phyloP scores from a whole-genome alignment of 2,797 vertebrate genomes.

The Myiotriccus ornatus region DNA sequence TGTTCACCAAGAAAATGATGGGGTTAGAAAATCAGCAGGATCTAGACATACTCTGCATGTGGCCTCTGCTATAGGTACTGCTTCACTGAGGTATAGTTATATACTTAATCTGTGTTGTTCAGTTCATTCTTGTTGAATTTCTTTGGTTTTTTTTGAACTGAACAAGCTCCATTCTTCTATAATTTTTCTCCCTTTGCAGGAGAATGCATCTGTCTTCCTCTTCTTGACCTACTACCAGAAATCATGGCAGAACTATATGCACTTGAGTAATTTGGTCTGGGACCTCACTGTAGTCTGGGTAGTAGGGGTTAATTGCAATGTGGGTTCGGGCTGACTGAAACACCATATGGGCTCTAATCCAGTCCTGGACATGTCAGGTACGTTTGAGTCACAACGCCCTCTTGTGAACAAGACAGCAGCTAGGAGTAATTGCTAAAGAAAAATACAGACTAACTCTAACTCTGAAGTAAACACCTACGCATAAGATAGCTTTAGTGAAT shows the following conservation, averaged over 20 bases:
- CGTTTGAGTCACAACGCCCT: not conserved
- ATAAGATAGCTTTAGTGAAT: not conserved
- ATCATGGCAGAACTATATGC: not conserved
- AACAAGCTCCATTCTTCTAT: not conserved
- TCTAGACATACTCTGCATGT: not conserved
- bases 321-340: not conserved
- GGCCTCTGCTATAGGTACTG: not conserved
- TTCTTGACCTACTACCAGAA: not conserved
- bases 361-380: not conserved
- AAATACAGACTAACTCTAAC: not conserved
- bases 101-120: not conserved
- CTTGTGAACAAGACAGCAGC: not conserved
- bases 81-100: not conserved
- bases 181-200: not conserved
- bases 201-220: not conserved
- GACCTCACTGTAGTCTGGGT: not conserved
- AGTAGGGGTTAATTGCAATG: not conserved
- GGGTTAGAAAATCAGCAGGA: not conserved
- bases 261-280: not conserved
- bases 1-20: not conserved
- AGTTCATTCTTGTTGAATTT: not conserved
- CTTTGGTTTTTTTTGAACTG: not conserved
- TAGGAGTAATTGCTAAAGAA: not conserved
- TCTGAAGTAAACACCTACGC: not conserved
- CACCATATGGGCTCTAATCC: not conserved